Evolutionary conservation across 2,113 vertebrate genomes (phyloP).

Genomic region (Nyctibius bracteatus): DNA sequence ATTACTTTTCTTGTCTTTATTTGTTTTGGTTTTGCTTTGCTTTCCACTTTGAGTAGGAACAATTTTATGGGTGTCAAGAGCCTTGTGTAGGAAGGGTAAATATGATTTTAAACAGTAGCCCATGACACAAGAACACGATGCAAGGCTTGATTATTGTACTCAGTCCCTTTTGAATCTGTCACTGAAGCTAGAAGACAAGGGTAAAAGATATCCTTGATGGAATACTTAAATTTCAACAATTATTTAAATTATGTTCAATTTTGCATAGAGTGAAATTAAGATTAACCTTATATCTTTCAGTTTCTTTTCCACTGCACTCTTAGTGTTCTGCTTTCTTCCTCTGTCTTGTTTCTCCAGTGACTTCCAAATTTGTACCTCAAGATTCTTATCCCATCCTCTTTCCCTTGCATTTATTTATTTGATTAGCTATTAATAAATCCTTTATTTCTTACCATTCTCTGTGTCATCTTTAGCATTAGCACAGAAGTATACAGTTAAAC

Average conservation of each 20-base stretch:
- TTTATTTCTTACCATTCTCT: neutral
- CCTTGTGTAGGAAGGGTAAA: neutral
- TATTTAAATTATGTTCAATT: neutral
- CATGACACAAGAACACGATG: neutral
- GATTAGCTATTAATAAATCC: neutral
- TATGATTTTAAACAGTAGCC: neutral
- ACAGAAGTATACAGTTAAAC: neutral
- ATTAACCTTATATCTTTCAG: neutral
- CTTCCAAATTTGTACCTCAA: neutral
- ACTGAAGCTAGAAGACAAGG: neutral
- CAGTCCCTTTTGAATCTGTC: neutral
- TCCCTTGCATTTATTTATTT: neutral
- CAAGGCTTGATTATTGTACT: neutral
- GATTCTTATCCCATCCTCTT: neutral
- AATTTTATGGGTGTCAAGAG: neutral
- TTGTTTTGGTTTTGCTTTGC: neutral
- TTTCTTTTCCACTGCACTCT: neutral
- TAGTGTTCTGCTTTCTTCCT: neutral
- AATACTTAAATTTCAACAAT: neutral
- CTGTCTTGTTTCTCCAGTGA: neutral
- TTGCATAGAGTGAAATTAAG: neutral
- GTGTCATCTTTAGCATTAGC: neutral
- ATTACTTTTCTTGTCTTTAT: neutral
- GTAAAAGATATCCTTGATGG: neutral
- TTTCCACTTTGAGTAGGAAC: neutral